Conservation (phyloP, 2,888 invertebrate species). For the Meteorus colon region DNA sequence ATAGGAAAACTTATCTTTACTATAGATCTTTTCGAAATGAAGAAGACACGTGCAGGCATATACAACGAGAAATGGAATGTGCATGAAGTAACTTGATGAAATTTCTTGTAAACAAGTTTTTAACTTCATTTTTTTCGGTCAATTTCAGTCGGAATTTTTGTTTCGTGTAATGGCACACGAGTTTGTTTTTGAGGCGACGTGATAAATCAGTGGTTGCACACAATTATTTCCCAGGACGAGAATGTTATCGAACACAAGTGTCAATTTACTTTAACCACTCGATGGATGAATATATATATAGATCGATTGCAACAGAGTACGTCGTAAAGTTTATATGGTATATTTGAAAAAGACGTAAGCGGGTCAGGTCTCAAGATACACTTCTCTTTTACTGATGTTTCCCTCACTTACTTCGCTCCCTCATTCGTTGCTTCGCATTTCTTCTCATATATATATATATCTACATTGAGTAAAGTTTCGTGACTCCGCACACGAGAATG, state of each 20-base stretch:
- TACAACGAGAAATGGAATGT: background rate
- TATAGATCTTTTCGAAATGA: background rate
- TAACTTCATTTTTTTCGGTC: background rate
- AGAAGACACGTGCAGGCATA: background rate
- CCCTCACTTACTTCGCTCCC: background rate
- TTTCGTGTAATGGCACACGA: too few species aligned
- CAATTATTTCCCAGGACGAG: background rate
- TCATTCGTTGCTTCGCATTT: background rate
- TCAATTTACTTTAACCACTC: background rate
- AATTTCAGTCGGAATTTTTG: too few species aligned
- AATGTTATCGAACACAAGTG: background rate
- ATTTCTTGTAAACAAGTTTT: background rate
- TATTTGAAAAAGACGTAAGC: conserved; percentile 13
- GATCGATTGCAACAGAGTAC: background rate
- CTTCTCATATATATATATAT: background rate
- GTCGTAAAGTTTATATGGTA: conserved; percentile 20
- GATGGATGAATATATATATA: background rate
- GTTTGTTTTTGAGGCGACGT: background rate
- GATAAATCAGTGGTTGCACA: background rate
- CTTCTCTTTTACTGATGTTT: background rate
- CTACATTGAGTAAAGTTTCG: conserved; percentile 3
- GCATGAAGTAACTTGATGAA: background rate
- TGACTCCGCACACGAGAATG: background rate
- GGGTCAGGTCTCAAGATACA: conserved; percentile 14
- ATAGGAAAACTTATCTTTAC: background rate